phyloP scores from a whole-genome alignment of 2,888 invertebrate genomes.

The Achlya flavicornis region DNA sequence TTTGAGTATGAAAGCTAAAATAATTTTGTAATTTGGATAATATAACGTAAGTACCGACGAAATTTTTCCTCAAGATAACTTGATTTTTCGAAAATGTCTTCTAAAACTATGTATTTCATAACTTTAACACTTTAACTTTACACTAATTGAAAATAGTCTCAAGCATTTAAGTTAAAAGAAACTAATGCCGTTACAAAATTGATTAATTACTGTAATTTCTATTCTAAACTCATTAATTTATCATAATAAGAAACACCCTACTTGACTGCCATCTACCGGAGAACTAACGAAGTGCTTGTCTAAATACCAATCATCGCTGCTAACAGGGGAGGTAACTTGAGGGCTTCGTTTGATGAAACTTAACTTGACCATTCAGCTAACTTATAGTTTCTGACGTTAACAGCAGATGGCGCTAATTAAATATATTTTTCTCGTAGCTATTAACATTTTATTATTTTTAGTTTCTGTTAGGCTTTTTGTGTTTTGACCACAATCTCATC shows the following conservation, averaged over 20 bases:
- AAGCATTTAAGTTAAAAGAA: too few relatives aligned
- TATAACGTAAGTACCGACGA: too few relatives aligned
- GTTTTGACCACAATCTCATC: too few relatives aligned
- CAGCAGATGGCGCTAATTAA: not conserved
- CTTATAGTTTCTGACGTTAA: not conserved
- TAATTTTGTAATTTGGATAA: too few relatives aligned
- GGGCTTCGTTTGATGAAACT: not conserved
- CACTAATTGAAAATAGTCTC: too few relatives aligned
- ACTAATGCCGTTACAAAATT: not conserved
- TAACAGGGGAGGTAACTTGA: not conserved
- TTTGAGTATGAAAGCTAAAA: too few relatives aligned
- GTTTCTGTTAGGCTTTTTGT: too few relatives aligned
- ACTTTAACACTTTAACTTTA: too few relatives aligned
- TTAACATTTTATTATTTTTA: not conserved
- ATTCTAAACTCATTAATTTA: not conserved
- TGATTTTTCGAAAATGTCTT: too few relatives aligned
- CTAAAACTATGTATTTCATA: too few relatives aligned
- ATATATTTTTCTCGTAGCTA: not conserved
- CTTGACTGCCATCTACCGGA: constrained; percentile 9
- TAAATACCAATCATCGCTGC: not conserved
- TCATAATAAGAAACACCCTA: not conserved
- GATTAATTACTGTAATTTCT: not conserved
- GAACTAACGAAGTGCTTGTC: not conserved
- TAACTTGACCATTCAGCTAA: not conserved
- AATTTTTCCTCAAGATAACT: too few relatives aligned